phyloP scores from a whole-genome alignment of 2,888 invertebrate genomes.

The Nysson spinosus region DNA sequence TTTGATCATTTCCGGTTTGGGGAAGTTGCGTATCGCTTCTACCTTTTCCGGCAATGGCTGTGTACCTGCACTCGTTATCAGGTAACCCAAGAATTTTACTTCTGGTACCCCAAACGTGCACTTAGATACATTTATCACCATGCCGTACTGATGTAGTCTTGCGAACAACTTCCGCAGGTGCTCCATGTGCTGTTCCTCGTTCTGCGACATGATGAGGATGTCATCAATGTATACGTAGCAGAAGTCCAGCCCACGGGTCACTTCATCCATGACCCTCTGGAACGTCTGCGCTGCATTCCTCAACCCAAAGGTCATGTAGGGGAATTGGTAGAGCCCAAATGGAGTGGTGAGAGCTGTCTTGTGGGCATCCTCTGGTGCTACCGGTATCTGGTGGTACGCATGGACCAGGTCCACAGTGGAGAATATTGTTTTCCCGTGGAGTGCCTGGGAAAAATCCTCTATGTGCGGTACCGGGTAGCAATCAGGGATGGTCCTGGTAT shows the following conservation, averaged over 20 bases:
- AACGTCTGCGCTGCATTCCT: slow-evolving; percentile 2
- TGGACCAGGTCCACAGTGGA: neutral
- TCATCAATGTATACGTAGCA: neutral
- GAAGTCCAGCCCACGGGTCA: neutral
- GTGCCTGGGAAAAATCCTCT: neutral
- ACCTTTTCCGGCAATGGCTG: slow-evolving; percentile 1
- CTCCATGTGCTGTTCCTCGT: neutral
- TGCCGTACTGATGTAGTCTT: neutral
- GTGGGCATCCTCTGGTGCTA: neutral
- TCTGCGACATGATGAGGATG: slow-evolving; percentile 1
- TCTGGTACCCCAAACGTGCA: neutral
- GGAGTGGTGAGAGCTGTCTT: slow-evolving; percentile 5
- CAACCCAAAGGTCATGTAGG: neutral
- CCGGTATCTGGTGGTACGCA: slow-evolving; percentile 6
- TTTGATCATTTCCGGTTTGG: neutral
- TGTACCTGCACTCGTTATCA: neutral
- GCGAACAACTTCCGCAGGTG: neutral
- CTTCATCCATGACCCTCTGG: neutral
- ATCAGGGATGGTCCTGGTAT: neutral
- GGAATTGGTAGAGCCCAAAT: no score
- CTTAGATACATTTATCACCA: slow-evolving; percentile 1
- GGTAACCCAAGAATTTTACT: neutral
- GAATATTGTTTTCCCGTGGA: neutral
- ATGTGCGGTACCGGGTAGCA: slow-evolving; percentile 4
- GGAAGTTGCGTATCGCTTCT: neutral